Percentiles rank a stretch among this genome's conserved stretches.
Evolutionary conservation across 2,888 invertebrate species (phyloP).

Genomic region (Apotomis turbidana): DNA sequence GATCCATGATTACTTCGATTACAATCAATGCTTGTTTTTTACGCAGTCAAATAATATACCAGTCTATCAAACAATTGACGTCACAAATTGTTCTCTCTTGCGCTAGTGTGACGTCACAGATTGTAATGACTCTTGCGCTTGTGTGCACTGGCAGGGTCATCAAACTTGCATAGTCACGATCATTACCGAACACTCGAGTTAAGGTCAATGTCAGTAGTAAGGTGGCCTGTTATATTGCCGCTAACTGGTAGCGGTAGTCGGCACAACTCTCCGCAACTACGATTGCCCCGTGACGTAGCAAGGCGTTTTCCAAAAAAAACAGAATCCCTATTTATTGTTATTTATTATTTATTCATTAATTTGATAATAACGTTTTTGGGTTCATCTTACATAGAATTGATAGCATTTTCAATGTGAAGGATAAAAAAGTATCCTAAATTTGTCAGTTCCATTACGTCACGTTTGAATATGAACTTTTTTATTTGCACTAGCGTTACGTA

Average conservation of each 20-base stretch:
- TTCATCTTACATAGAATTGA: no score
- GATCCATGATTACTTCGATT: not conserved
- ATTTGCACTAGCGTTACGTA: no score
- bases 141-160: conserved; percentile 20
- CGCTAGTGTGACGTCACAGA: not conserved
- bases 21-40: not conserved
- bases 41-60: not conserved
- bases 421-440: no score
- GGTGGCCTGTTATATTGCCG: not conserved
- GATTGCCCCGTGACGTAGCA: no score
- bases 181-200: conserved; percentile 8
- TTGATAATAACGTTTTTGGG: no score
- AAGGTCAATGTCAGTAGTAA: conserved; percentile 34
- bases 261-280: no score
- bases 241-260: not conserved
- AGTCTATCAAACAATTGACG: not conserved
- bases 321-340: no score
- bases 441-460: no score
- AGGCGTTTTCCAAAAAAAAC: no score
- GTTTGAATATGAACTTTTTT: no score
- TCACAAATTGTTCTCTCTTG: not conserved
- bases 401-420: no score
- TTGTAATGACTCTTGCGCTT: not conserved
- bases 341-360: no score
- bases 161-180: conserved; percentile 26